These are phyloP conservation scores for Cranoglanis bouderius DNA, from an alignment of 2,113 vertebrate genomes.

Conservation along the genomic window DNA sequence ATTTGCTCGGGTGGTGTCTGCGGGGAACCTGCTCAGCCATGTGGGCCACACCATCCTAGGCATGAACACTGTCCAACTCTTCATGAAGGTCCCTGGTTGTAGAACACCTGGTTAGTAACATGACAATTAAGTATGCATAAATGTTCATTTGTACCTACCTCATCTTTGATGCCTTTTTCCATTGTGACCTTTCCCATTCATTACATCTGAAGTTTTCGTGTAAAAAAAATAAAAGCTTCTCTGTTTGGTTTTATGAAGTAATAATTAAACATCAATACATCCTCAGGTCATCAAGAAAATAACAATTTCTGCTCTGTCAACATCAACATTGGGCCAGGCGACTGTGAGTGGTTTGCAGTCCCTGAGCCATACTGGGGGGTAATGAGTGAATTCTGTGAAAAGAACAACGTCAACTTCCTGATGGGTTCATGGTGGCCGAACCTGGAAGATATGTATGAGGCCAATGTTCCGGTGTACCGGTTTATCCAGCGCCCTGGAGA, in stretches of 20 bases:
- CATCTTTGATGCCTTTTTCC: background rate
- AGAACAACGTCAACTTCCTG: constrained; percentile 96
- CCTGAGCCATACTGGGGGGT: constrained; percentile 96
- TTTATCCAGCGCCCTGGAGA: constrained; percentile 98
- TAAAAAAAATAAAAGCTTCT: background rate
- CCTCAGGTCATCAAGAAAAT: constrained; percentile 94
- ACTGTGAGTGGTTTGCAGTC: constrained; percentile 99
- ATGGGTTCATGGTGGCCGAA: constrained; percentile 98
- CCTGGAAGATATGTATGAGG: constrained; percentile 94
- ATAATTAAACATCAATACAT: background rate
- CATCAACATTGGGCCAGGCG: constrained; percentile 98
- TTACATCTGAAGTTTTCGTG: background rate
- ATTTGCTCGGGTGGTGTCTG: constrained; percentile 92
- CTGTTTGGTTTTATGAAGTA: background rate
- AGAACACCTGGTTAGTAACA: constrained; percentile 83
- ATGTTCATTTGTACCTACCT: background rate
- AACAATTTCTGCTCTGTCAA: constrained; percentile 99
- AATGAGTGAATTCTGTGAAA: constrained; percentile 98
- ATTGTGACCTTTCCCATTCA: background rate
- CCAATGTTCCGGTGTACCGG: constrained; percentile 94
- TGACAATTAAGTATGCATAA: background rate
- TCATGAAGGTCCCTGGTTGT: constrained; percentile 98
- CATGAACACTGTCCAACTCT: constrained; percentile 98
- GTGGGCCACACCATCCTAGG: constrained; percentile 95
- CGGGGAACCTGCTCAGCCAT: constrained; percentile 95